Base-by-base conservation (phyloP, 2,888 invertebrate genomes). In the Meiosimyza decipiens region DNA sequence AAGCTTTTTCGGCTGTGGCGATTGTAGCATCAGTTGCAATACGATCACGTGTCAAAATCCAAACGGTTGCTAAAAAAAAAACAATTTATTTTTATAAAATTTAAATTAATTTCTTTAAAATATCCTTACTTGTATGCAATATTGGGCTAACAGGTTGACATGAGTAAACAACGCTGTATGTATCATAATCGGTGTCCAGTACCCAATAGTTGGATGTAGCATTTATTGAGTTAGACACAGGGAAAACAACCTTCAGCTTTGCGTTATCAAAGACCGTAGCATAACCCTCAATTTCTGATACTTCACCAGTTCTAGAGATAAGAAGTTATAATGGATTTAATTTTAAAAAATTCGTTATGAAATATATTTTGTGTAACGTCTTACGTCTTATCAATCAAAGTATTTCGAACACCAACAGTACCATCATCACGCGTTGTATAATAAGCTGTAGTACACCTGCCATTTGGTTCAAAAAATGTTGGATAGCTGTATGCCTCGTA, bases 361-460 rank as follows among this genome's bases (percentile, higher is more conserved):
- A 18, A 16, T 16, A 16, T 12, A 57, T 13, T 57, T 57, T 16
- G 54, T 12, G 33, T 18, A n/a, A n/a, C n/a, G 50, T 40, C 76
- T 75, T 71, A 76, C 76, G 51, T 69, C 57, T 11, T 63, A 71
- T 76, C 68, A 54, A 75, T 50, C 74, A 71, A 67, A 12, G 82
- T 86, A 77, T 89, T 89, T 40, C 82, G 76, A 1, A 90, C 89
- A 3, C 85, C 84, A 15, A 90, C 85, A 40, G 84, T 81, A 0
- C 88, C 88, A 68, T 87, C 89, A 79, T 80, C 87, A 80, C 80
- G 87, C 74, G 78, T 79, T 73, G 82, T 83, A 83, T 92, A 93
- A 74, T 89, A 89, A 0, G 93, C 92, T 0, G 90, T 90, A 64
- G 92, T 90, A 82, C 94, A 94, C 81, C 90, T 91, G 16, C 92